Conservation (phyloP, 2,113 vertebrate species). For the Apteryx owenii region DNA sequence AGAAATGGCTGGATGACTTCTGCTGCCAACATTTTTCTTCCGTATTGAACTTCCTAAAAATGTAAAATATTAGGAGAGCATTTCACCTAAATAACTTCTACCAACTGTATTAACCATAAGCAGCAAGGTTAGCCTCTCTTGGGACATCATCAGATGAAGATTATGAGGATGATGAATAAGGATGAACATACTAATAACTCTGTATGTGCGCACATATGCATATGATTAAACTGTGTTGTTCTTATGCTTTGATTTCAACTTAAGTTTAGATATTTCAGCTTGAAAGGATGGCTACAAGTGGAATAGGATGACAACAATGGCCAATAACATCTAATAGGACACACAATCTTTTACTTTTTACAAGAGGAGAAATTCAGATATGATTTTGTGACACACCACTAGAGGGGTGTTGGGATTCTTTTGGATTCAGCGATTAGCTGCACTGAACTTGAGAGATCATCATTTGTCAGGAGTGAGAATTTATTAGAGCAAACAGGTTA, state of each 20-base stretch:
- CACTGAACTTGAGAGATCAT: too few relatives aligned
- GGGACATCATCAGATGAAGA: background rate
- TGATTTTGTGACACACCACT: background rate
- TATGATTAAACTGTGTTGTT: background rate
- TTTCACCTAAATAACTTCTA: background rate
- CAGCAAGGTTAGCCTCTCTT: background rate
- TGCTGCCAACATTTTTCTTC: background rate
- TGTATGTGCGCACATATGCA: background rate
- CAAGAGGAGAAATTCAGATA: background rate
- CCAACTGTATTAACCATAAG: background rate
- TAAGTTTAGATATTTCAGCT: background rate
- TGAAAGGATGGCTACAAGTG: background rate
- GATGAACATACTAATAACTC: background rate
- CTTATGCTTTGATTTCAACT: background rate
- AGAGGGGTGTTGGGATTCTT: too few relatives aligned
- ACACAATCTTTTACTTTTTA: background rate
- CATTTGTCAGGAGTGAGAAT: too few relatives aligned
- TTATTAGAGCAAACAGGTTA: too few relatives aligned
- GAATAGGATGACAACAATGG: background rate
- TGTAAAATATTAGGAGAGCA: background rate
- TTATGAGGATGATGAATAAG: background rate
- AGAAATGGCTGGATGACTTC: background rate
- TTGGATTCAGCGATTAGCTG: too few relatives aligned
- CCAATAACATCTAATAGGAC: background rate
- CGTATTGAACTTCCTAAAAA: background rate